phyloP scores from a whole-genome alignment of 2,113 vertebrate species.

The Theropithecus gelada region DNA sequence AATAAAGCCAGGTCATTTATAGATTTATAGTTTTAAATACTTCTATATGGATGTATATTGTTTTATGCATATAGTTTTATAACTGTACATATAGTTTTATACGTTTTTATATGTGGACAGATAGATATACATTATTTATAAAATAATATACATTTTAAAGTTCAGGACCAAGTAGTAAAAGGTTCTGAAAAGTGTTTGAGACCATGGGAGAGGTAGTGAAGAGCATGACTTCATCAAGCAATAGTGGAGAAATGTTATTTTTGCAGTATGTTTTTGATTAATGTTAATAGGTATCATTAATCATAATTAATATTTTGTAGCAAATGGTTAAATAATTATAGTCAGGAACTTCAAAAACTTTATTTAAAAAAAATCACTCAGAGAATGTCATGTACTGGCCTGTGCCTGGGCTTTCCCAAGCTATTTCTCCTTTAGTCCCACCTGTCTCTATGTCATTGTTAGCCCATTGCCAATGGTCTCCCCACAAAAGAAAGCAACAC shows the following conservation, averaged over 20 bases:
- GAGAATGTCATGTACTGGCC: background rate
- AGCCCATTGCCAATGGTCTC: background rate
- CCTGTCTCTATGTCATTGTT: background rate
- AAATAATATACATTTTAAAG: background rate
- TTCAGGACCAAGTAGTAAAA: background rate
- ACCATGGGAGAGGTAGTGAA: background rate
- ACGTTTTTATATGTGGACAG: background rate
- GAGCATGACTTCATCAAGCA: background rate
- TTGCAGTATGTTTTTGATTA: constrained; percentile 7
- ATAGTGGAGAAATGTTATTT: constrained; percentile 22
- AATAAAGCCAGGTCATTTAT: background rate
- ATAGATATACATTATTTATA: background rate
- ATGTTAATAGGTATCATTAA: background rate
- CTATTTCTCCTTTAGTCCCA: background rate
- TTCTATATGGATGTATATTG: background rate
- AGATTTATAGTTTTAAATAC: background rate
- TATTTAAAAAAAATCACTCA: background rate
- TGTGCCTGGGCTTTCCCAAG: background rate
- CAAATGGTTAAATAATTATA: background rate
- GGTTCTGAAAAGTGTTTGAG: background rate
- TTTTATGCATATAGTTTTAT: constrained; percentile 24
- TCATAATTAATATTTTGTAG: background rate
- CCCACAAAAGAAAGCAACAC: background rate
- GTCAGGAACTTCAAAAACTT: background rate
- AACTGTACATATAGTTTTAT: background rate